Evolutionary conservation across 2,113 vertebrate genomes (phyloP).

Genomic region (Sterrhoptilus dennistouni): DNA sequence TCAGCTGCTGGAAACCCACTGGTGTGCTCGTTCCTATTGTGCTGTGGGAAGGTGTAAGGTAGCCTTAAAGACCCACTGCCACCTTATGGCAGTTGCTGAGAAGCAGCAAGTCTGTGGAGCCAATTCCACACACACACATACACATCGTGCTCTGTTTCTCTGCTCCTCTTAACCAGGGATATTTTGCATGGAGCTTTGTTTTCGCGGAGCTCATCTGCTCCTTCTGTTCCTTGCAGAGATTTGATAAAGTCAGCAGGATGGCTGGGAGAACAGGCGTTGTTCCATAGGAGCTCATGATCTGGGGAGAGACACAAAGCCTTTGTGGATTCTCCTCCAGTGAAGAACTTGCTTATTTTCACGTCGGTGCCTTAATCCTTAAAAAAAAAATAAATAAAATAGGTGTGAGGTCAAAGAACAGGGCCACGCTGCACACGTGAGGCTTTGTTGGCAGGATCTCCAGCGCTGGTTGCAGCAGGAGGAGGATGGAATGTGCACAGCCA

Average conservation of each 20-base stretch:
- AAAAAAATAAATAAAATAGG: not conserved
- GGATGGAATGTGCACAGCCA: slow-evolving; percentile 22
- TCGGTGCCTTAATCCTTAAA: not conserved
- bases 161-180: not conserved
- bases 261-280: not conserved
- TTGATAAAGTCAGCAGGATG: not conserved
- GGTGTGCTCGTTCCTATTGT: slow-evolving; percentile 41
- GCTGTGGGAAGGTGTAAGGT: slow-evolving; percentile 55
- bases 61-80: slow-evolving; percentile 63
- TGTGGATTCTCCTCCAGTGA: not conserved
- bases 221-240: slow-evolving; percentile 22
- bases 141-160: not conserved
- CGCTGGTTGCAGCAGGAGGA: not conserved
- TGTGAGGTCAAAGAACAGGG: slow-evolving; percentile 44
- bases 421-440: not conserved
- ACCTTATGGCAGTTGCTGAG: slow-evolving; percentile 62
- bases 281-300: not conserved
- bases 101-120: slow-evolving; percentile 24
- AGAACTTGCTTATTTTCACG: not conserved
- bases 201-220: slow-evolving; percentile 36
- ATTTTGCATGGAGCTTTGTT: slow-evolving; percentile 53
- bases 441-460: not conserved
- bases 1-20: slow-evolving; percentile 38
- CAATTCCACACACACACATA: not conserved
- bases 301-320: not conserved